Evolutionary conservation across 2,797 vertebrate genomes (phyloP).

Genomic region (Phylloscopus collybita): DNA sequence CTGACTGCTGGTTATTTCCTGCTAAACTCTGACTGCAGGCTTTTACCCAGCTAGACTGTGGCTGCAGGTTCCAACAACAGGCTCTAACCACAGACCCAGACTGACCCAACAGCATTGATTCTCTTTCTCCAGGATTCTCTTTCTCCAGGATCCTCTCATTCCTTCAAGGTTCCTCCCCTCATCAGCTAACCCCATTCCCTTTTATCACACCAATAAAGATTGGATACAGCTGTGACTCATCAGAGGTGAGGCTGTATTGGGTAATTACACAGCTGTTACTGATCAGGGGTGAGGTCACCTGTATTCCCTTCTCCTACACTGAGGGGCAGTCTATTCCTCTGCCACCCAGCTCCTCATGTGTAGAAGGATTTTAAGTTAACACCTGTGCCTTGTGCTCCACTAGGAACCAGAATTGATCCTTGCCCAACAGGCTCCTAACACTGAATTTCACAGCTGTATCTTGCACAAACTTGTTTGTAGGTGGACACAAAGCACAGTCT

Average conservation of each 20-base stretch:
- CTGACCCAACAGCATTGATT: neutral
- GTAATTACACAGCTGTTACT: neutral
- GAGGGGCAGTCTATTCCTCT: neutral
- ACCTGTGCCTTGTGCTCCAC: neutral
- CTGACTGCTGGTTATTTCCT: neutral
- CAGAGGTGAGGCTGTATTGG: neutral
- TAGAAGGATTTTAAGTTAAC: neutral
- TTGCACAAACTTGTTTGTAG: neutral
- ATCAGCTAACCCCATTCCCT: neutral
- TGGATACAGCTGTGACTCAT: neutral
- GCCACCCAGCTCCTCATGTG: neutral
- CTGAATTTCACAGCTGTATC: neutral
- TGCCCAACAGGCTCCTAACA: neutral
- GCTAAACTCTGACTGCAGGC: neutral
- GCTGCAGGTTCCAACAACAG: neutral
- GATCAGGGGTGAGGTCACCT: neutral
- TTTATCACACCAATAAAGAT: neutral
- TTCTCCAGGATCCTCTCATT: neutral
- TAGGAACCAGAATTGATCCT: neutral
- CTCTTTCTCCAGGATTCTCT: neutral
- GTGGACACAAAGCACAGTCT: neutral
- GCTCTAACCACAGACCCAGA: neutral
- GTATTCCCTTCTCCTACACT: neutral
- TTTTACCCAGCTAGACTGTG: neutral
- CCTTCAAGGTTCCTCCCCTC: neutral